A percentile compares a stretch with the other conserved stretches of the same genome.
Conservation (phyloP, 2,888 invertebrate species). For the Hermaeophaga mercurialis region DNA sequence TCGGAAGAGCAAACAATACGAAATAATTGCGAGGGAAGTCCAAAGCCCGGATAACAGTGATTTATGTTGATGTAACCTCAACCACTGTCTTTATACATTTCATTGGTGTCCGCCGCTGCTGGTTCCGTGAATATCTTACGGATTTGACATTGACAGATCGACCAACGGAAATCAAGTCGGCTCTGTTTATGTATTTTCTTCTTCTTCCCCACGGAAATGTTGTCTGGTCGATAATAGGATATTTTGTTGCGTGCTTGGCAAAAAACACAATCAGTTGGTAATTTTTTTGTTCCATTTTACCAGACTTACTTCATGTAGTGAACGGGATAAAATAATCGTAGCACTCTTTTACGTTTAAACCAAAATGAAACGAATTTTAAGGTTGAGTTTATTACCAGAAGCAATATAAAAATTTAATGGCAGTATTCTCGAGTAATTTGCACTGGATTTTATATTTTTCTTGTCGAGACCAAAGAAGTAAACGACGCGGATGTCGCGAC, state of each 20-base stretch:
- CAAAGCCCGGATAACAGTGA: slow-evolving; percentile 36
- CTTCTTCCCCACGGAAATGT: background rate
- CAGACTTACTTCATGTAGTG: no score
- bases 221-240: background rate
- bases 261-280: no score
- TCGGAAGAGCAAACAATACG: slow-evolving; percentile 39
- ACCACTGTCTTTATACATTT: slow-evolving; percentile 44
- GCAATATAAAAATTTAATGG: background rate
- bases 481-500: slow-evolving; percentile 1
- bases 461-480: no score
- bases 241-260: background rate
- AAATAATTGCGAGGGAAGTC: slow-evolving; percentile 40
- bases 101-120: slow-evolving; percentile 33
- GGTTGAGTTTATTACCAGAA: no score
- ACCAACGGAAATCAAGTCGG: slow-evolving; percentile 40
- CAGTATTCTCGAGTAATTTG: slow-evolving; percentile 14
- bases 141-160: slow-evolving; percentile 43
- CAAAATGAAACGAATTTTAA: no score
- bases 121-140: slow-evolving; percentile 41
- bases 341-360: no score
- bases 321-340: no score
- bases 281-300: no score
- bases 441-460: slow-evolving; percentile 14
- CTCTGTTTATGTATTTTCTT: slow-evolving; percentile 35
- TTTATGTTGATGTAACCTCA: slow-evolving; percentile 43